Conservation (phyloP, 2,797 vertebrate species). For the Bufotes viridis region DNA sequence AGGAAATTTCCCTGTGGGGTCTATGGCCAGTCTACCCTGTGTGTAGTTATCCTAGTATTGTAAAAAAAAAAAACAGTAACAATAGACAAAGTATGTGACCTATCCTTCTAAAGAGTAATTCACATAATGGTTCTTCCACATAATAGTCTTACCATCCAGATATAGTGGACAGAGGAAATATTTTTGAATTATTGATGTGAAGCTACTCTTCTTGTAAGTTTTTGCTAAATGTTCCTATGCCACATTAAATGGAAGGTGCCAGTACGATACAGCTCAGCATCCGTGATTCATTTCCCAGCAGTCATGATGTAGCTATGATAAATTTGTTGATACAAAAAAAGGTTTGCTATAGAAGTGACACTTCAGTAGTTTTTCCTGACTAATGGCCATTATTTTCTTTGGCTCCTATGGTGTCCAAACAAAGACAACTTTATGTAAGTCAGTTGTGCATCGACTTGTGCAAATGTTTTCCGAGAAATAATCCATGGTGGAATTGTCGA, state of each 20-base stretch:
- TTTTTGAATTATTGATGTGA: constrained; percentile 19
- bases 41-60: background rate
- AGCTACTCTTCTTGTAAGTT: background rate
- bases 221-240: constrained; percentile 38
- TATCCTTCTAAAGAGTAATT: background rate
- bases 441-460: constrained; percentile 54
- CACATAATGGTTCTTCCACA: background rate
- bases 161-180: background rate
- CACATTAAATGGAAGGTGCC: constrained; percentile 33
- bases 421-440: constrained; percentile 63
- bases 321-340: constrained; percentile 58
- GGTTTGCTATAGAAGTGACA: constrained; percentile 55
- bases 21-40: background rate
- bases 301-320: constrained; percentile 57
- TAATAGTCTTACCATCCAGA: constrained; percentile 9
- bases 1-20: too few species aligned
- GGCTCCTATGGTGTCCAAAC: constrained; percentile 50
- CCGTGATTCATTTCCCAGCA: constrained; percentile 48
- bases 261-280: constrained; percentile 40
- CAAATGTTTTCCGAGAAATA: constrained; percentile 43
- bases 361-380: constrained; percentile 54
- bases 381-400: constrained; percentile 56
- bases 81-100: background rate
- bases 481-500: constrained; percentile 15
- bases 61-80: background rate